phyloP scores from a whole-genome alignment of 2,888 invertebrate species.

The Tyria jacobaeae region DNA sequence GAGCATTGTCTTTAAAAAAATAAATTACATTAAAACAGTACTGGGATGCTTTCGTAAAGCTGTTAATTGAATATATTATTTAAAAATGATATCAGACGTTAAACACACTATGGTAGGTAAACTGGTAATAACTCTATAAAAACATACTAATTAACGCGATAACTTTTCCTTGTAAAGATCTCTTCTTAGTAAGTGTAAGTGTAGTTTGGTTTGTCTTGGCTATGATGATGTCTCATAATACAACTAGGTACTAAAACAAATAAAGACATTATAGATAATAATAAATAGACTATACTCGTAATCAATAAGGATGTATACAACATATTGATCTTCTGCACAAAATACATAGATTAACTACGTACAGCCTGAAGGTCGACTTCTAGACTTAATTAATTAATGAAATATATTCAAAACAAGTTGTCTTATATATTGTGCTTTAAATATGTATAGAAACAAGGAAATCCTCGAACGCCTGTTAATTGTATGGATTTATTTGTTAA shows the following conservation, averaged over 20 bases:
- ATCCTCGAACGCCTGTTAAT: neutral
- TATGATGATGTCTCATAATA: neutral
- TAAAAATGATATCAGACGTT: too few relatives aligned
- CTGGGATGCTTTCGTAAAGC: too few relatives aligned
- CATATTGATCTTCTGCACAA: slow-evolving; percentile 1
- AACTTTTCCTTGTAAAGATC: too few relatives aligned
- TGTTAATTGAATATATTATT: too few relatives aligned
- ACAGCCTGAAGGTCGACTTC: neutral
- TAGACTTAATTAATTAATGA: neutral
- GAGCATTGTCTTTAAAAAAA: too few relatives aligned
- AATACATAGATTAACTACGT: slow-evolving; percentile 2
- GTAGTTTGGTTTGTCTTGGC: too few relatives aligned
- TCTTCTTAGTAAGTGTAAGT: too few relatives aligned
- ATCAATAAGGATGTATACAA: slow-evolving; percentile 6
- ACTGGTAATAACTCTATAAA: too few relatives aligned
- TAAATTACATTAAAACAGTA: too few relatives aligned
- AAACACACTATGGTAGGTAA: too few relatives aligned
- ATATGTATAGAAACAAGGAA: neutral
- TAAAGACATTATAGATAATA: neutral
- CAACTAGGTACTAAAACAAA: neutral
- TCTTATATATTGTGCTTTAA: neutral
- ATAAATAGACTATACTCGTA: too few relatives aligned
- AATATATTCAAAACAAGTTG: neutral
- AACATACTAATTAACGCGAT: too few relatives aligned
- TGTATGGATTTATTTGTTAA: neutral